These are phyloP conservation scores for Dreissena rostriformis DNA, from an alignment of 1,140 invertebrate genomes.

Conservation along the genomic window DNA sequence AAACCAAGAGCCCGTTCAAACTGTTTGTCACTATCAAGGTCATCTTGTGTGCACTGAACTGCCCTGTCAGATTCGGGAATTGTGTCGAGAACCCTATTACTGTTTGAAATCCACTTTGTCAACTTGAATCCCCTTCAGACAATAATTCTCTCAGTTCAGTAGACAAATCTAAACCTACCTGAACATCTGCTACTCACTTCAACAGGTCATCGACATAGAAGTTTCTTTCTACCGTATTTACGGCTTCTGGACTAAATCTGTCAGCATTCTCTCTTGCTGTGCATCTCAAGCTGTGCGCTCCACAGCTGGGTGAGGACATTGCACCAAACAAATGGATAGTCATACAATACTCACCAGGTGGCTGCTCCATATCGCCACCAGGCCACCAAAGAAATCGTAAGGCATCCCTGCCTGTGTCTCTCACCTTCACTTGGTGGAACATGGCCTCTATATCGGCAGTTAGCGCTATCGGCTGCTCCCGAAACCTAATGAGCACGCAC, in stretches of 20 bases:
- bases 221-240: too few species aligned
- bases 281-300: background rate
- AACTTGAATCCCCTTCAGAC: too few species aligned
- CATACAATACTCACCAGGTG: slow-evolving; percentile 4
- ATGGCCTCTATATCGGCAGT: too few species aligned
- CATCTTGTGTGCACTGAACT: background rate
- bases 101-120: too few species aligned
- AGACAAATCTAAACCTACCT: slow-evolving; percentile 2
- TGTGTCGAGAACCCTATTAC: too few species aligned
- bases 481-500: slow-evolving; percentile 60
- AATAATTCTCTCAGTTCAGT: too few species aligned
- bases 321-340: too few species aligned
- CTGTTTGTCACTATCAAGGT: slow-evolving; percentile 2
- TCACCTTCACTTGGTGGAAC: too few species aligned
- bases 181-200: slow-evolving; percentile 13
- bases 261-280: background rate
- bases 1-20: slow-evolving; percentile 51
- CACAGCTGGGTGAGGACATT: slow-evolving; percentile 33
- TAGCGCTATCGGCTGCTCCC: too few species aligned
- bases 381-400: slow-evolving; percentile 43
- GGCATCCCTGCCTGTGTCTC: slow-evolving; percentile 27
- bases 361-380: slow-evolving; percentile 2
- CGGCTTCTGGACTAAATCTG: slow-evolving; percentile 18
- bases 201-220: slow-evolving; percentile 54
- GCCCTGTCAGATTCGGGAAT: too few species aligned